phyloP scores from a whole-genome alignment of 2,797 vertebrate genomes.

The Aplochiton taeniatus region DNA sequence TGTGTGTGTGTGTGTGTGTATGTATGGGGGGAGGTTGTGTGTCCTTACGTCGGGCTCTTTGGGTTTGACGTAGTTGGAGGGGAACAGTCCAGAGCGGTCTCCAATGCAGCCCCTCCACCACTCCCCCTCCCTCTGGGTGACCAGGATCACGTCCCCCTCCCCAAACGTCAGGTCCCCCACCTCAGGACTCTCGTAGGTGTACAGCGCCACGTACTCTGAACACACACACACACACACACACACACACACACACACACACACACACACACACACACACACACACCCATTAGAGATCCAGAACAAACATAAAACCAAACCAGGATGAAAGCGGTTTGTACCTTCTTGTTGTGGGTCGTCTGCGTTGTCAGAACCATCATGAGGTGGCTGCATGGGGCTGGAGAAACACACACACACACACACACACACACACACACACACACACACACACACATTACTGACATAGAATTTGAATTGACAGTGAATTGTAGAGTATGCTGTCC shows the following conservation, averaged over 20 bases:
- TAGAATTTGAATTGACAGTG: no score
- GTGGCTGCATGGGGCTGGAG: constrained; percentile 60
- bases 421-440: neutral
- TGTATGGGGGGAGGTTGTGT: neutral
- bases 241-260: neutral
- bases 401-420: constrained; percentile 15
- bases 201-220: constrained; percentile 89
- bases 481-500: no score
- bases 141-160: constrained; percentile 89
- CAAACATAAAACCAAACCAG: neutral
- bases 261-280: neutral
- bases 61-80: constrained; percentile 92
- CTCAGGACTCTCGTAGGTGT: constrained; percentile 91
- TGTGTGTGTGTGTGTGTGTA: neutral
- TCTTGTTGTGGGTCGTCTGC: constrained; percentile 62
- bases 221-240: constrained; percentile 22
- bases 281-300: neutral
- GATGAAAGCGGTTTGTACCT: constrained; percentile 52
- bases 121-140: constrained; percentile 90
- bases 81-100: constrained; percentile 86
- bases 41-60: constrained; percentile 83
- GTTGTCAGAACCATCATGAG: constrained; percentile 49
- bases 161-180: constrained; percentile 86
- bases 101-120: constrained; percentile 94
- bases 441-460: no score